A percentile compares a stretch with the other conserved stretches of the same genome.
Conservation (phyloP, 2,888 invertebrate species). For the Diarsia brunnea region DNA sequence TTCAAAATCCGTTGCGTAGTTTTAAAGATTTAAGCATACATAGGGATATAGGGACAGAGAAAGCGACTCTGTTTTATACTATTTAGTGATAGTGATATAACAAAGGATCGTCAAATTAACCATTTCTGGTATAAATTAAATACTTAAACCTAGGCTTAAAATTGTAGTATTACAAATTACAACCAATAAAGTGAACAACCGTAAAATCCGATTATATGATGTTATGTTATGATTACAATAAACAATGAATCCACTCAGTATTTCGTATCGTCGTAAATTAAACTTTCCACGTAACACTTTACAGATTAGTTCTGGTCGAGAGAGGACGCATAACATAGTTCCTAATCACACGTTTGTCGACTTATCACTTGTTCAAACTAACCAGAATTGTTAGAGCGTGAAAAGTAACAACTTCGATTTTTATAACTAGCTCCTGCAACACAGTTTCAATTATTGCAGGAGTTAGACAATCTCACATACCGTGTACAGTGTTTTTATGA, state of each 20-base stretch:
- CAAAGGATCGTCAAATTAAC: no score
- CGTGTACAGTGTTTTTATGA: no score
- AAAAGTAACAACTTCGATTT: neutral
- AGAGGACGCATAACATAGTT: neutral
- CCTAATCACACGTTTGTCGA: conserved; percentile 18
- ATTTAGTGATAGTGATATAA: no score
- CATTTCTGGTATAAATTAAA: neutral
- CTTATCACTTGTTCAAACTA: neutral
- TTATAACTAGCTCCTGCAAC: neutral
- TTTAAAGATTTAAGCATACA: no score
- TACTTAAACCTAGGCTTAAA: neutral
- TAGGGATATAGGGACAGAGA: no score
- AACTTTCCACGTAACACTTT: conserved; percentile 30
- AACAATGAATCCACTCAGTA: conserved; percentile 2
- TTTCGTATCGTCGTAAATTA: conserved; percentile 29
- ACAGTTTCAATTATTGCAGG: no score
- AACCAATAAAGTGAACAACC: neutral
- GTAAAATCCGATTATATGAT: conserved; percentile 18
- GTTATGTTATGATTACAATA: neutral
- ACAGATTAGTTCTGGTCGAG: conserved; percentile 29
- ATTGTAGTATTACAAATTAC: no score
- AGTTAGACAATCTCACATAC: no score
- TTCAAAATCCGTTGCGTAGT: no score
- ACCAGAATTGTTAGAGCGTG: neutral
- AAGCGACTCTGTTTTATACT: no score